A percentile compares a stretch with the other conserved stretches of the same genome.
phyloP scores from a whole-genome alignment of 2,888 invertebrate species.

The Amphipyra tragopoginis region DNA sequence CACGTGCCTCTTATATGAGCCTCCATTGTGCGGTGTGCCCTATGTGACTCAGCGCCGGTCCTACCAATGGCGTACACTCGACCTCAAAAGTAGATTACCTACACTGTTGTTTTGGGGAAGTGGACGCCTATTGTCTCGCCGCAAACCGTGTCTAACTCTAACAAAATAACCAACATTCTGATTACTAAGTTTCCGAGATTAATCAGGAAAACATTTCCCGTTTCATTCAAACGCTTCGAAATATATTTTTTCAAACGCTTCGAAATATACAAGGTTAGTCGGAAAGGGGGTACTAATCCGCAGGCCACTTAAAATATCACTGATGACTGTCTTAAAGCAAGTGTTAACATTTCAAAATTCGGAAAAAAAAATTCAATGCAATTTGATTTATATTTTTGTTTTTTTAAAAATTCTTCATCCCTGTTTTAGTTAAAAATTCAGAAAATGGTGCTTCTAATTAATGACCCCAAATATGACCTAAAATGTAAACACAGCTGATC shows the following conservation, averaged over 20 bases:
- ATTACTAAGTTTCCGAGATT: slow-evolving; percentile 40
- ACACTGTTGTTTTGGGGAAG: slow-evolving; percentile 59
- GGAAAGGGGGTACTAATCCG: no score
- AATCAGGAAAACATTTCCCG: slow-evolving; percentile 46
- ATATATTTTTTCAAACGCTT: slow-evolving; percentile 27
- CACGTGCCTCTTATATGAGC: slow-evolving; percentile 59
- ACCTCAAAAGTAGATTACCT: slow-evolving; percentile 66
- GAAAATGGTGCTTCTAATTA: no score
- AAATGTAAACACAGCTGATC: no score
- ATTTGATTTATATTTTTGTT: no score
- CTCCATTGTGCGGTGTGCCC: slow-evolving; percentile 57
- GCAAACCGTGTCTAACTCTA: slow-evolving; percentile 57
- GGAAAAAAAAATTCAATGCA: no score
- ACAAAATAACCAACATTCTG: slow-evolving; percentile 37
- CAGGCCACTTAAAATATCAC: no score
- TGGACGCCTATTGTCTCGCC: slow-evolving; percentile 61
- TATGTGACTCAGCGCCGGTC: slow-evolving; percentile 63
- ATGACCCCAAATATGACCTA: no score
- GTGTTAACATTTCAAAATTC: no score
- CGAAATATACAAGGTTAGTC: no score
- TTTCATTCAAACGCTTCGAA: slow-evolving; percentile 18
- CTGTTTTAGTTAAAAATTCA: no score
- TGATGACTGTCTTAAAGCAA: no score
- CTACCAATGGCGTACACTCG: slow-evolving; percentile 63
- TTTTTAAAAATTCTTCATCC: no score